Evolutionary conservation across 2,797 vertebrate genomes (phyloP).

Genomic region (Hylomyscus alleni): DNA sequence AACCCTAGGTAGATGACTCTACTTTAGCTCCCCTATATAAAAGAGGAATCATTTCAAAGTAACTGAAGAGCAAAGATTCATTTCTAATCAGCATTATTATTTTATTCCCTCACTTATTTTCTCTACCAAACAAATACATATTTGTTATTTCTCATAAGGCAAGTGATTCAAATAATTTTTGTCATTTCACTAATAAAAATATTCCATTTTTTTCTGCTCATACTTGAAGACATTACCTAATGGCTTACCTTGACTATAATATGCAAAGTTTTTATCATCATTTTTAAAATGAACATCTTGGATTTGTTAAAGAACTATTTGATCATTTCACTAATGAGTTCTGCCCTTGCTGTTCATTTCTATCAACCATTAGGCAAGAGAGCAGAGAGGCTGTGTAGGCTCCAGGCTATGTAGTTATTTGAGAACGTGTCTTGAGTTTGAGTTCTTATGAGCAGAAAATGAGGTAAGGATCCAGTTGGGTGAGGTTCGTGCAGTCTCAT

Average conservation of each 20-base stretch:
- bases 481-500: background rate
- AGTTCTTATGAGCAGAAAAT: background rate
- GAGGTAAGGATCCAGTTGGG: background rate
- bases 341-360: background rate
- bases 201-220: slow-evolving; percentile 33
- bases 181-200: slow-evolving; percentile 24
- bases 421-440: background rate
- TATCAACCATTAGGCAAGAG: slow-evolving; percentile 2
- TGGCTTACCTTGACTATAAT: background rate
- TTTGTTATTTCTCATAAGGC: slow-evolving; percentile 45
- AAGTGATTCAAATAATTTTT: slow-evolving; percentile 24
- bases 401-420: background rate
- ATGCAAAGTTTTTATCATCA: slow-evolving; percentile 10
- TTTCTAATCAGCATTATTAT: background rate
- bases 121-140: background rate
- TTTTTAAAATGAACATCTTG: slow-evolving; percentile 49
- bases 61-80: background rate
- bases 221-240: background rate
- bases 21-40: slow-evolving; percentile 22
- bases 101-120: background rate
- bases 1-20: background rate
- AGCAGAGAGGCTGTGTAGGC: background rate
- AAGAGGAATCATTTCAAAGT: background rate
- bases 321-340: background rate
- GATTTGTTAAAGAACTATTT: slow-evolving; percentile 37